Base-by-base conservation (phyloP, 2,888 invertebrate species). In the Erebia ligea region DNA sequence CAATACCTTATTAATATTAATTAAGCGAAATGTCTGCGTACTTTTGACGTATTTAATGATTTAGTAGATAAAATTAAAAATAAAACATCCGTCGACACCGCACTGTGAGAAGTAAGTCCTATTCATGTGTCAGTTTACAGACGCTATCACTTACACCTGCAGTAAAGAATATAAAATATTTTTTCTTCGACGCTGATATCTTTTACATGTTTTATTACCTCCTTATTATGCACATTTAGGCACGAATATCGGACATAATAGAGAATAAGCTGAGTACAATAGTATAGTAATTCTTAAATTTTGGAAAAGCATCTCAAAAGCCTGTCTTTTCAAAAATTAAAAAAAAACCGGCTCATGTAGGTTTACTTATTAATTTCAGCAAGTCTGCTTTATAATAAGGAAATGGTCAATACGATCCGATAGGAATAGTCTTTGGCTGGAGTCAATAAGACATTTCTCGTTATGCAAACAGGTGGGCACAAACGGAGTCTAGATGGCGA, bases 1-100 rank as follows among this genome's bases (percentile, higher is more conserved):
- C 79, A 80, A 77, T 79, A 71, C 76, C 76, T 80, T 80, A 79
- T 77, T 78, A 76, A 76, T 75, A 68, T 74, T 76, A 71, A 71
- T 76, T 69, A 74, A 69, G 68, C 48, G 50, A 57, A 73, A 68
- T 21, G 21, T 59, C 10, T 48, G 45, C 17, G 58, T 63, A 71
- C 54, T 72, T 69, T 69, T 68, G 50, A 56, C 25, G 21, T 56
- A 48, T 57, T 64, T 69, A 66, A 34, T 61, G 54, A 65, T 61
- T 56, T 63, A 45, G 25, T 8, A 45, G 42, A 69, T 34, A 40
- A 69, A 70, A 58, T 52, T 45, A 57, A 56, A 25, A 58, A 63
- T 62, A 48, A 52, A 62, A 34, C 67, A 48, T 54, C 45, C 52
- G 48, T 63, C 48, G n/a, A 45, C 45, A 2, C 42, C 48, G 58